These are phyloP conservation scores for Pristionchus fissidentatus DNA, from an alignment of 2,888 invertebrate species.

Conservation along the genomic window DNA sequence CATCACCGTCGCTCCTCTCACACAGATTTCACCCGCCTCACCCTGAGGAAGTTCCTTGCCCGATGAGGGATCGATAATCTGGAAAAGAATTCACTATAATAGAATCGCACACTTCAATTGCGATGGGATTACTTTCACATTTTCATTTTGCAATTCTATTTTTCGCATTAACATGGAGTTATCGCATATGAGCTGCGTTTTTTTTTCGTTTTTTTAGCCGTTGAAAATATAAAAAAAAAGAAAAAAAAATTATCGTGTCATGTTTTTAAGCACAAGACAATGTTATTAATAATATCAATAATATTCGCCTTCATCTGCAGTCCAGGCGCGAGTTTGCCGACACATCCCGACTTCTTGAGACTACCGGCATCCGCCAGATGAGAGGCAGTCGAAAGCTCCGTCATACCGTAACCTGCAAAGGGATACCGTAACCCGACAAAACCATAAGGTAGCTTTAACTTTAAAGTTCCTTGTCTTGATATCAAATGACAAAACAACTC, in stretches of 20 bases:
- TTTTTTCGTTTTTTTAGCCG: too few relatives aligned
- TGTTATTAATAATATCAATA: background rate
- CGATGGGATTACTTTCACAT: too few relatives aligned
- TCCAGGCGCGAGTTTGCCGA: constrained; percentile 49
- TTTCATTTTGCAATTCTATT: too few relatives aligned
- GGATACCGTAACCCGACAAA: background rate
- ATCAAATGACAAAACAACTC: too few relatives aligned
- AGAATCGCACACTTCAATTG: too few relatives aligned
- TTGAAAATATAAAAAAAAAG: too few relatives aligned
- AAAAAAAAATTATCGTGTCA: too few relatives aligned
- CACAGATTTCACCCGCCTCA: constrained; percentile 82
- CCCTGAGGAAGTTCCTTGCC: constrained; percentile 18
- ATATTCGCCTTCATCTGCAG: constrained; percentile 55
- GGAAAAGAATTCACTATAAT: background rate
- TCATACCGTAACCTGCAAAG: constrained; percentile 60
- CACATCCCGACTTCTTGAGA: constrained; percentile 43
- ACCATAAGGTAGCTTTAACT: too few relatives aligned
- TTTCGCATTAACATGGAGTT: too few relatives aligned
- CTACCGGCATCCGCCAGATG: constrained; percentile 4
- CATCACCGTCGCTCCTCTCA: constrained; percentile 90
- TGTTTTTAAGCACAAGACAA: too few relatives aligned
- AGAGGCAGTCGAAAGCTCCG: constrained; percentile 54
- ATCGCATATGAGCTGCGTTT: too few relatives aligned
- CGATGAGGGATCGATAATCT: background rate
- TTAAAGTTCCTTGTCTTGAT: too few relatives aligned